Conservation (phyloP, 2,888 invertebrate genomes). For the Drosophila limbata region DNA sequence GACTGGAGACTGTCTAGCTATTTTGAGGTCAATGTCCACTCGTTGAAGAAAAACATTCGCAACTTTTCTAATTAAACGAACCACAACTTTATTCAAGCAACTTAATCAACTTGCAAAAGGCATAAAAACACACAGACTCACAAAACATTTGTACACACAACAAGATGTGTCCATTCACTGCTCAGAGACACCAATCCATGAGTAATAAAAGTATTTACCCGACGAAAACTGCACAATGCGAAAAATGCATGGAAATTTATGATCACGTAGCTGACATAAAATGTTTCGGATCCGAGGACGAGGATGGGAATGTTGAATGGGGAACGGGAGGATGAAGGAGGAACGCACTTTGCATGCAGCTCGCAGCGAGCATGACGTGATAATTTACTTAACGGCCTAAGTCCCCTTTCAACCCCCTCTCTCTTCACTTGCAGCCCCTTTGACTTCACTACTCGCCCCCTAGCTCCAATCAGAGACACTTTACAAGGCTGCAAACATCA, state of each 20-base stretch:
- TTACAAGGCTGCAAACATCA: constrained; percentile 65
- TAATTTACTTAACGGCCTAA: constrained; percentile 61
- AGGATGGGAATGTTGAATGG: not conserved
- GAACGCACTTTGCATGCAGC: constrained; percentile 54
- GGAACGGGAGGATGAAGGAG: not conserved
- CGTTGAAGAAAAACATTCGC: constrained; percentile 26
- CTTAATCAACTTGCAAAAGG: constrained; percentile 47
- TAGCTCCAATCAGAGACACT: constrained; percentile 56
- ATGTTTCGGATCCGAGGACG: constrained; percentile 21
- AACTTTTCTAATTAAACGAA: constrained; percentile 73
- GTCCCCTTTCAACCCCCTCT: not conserved
- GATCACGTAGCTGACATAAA: constrained; percentile 72
- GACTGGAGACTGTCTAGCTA: not conserved
- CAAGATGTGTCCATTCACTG: constrained; percentile 4
- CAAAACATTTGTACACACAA: constrained; percentile 3
- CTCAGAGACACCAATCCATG: constrained; percentile 31
- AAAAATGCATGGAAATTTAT: constrained; percentile 68
- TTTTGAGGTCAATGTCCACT: constrained; percentile 50
- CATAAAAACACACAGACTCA: constrained; percentile 16
- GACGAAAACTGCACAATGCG: constrained; percentile 33
- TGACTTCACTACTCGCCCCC: constrained; percentile 23
- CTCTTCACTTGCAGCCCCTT: not conserved
- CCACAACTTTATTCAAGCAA: constrained; percentile 42
- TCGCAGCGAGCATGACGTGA: constrained; percentile 56
- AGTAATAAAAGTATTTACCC: constrained; percentile 57